Conservation (phyloP, 2,797 vertebrate genomes). For the Clarias laeviceps region DNA sequence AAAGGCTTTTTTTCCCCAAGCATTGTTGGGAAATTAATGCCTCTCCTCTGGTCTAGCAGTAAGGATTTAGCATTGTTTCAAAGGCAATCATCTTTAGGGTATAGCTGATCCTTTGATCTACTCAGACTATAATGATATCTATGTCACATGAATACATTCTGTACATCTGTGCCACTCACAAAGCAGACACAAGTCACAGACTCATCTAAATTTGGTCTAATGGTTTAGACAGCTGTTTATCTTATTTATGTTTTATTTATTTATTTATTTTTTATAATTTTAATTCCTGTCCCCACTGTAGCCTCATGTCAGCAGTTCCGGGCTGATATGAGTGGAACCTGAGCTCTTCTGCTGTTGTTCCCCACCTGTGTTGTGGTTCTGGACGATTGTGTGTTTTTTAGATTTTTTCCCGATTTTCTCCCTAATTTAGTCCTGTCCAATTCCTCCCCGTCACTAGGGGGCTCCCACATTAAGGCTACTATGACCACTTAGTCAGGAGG, state of each 20-base stretch:
- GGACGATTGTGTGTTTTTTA: no score
- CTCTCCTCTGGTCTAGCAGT: slow-evolving; percentile 26
- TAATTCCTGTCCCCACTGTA: not conserved
- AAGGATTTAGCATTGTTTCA: slow-evolving; percentile 29
- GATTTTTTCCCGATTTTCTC: no score
- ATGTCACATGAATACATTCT: not conserved
- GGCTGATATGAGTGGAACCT: not conserved
- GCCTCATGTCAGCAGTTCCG: not conserved
- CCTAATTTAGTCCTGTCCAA: no score
- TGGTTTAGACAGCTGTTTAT: slow-evolving; percentile 1
- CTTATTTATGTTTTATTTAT: slow-evolving; percentile 4
- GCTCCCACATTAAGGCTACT: no score
- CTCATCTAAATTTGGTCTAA: not conserved
- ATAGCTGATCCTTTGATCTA: slow-evolving; percentile 49
- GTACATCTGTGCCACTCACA: slow-evolving; percentile 4
- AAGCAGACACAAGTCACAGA: not conserved
- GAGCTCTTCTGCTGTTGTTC: not conserved
- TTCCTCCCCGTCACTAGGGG: no score
- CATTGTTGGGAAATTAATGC: not conserved
- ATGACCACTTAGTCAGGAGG: no score
- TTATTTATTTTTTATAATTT: no score
- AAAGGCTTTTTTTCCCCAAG: not conserved
- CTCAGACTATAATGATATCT: slow-evolving; percentile 13
- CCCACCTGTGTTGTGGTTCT: not conserved
- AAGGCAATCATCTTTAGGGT: slow-evolving; percentile 52